Evolutionary conservation across 2,888 invertebrate species (phyloP).

Genomic region (Melinaea menophilus): DNA sequence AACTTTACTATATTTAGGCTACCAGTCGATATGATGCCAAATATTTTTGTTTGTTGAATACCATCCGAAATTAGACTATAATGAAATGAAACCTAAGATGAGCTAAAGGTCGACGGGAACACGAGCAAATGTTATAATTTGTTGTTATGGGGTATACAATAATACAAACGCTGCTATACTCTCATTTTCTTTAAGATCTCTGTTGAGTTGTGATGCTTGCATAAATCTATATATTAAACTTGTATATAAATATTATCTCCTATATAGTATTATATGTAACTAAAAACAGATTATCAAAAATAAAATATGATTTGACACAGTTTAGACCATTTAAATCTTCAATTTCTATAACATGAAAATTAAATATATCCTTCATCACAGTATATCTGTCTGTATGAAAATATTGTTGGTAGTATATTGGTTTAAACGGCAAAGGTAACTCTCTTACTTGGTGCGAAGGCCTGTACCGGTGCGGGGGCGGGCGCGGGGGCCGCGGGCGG

Average conservation of each 20-base stretch:
- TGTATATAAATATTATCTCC: too few relatives aligned
- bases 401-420: not conserved
- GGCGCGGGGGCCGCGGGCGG: slow-evolving; percentile 47
- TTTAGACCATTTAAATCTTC: too few relatives aligned
- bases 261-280: too few relatives aligned
- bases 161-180: not conserved
- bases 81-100: slow-evolving; percentile 16
- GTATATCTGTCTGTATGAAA: too few relatives aligned
- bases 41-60: slow-evolving; percentile 15
- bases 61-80: slow-evolving; percentile 9
- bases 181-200: not conserved
- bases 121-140: not conserved
- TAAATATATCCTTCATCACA: too few relatives aligned
- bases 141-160: not conserved
- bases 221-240: too few relatives aligned
- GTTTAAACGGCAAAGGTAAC: slow-evolving; percentile 70
- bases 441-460: slow-evolving; percentile 73
- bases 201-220: too few relatives aligned
- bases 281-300: too few relatives aligned
- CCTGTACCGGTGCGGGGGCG: slow-evolving; percentile 40
- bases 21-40: slow-evolving; percentile 26
- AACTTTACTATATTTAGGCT: slow-evolving; percentile 25
- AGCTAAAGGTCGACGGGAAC: slow-evolving; percentile 6
- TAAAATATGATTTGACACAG: too few relatives aligned
- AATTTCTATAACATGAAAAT: too few relatives aligned